Evolutionary conservation across 2,888 invertebrate genomes (phyloP).

Genomic region (Oeneis ivallda): DNA sequence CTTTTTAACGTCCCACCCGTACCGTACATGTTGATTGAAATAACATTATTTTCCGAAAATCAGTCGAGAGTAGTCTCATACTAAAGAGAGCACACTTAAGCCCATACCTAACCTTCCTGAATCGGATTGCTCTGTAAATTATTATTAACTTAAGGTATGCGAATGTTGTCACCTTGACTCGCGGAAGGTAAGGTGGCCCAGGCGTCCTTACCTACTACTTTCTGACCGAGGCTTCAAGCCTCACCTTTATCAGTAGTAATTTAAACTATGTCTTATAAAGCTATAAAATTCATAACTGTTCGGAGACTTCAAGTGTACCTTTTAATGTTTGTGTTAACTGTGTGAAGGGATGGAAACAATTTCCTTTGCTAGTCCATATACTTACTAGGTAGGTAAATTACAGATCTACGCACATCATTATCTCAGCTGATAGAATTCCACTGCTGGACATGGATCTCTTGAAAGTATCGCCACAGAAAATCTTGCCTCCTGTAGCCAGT

Average conservation of each 20-base stretch:
- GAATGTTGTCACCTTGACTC: conserved; percentile 66
- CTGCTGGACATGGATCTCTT: too few relatives aligned
- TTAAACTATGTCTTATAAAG: conserved; percentile 24
- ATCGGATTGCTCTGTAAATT: conserved; percentile 20
- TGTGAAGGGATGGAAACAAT: too few relatives aligned
- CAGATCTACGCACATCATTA: too few relatives aligned
- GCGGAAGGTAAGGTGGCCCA: conserved; percentile 62
- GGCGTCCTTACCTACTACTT: conserved; percentile 72
- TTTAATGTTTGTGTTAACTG: background rate
- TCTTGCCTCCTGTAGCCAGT: too few relatives aligned
- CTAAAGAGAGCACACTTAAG: background rate
- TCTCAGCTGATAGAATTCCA: too few relatives aligned
- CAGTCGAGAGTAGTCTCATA: too few relatives aligned
- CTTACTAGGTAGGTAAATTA: too few relatives aligned
- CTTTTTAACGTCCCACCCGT: too few relatives aligned
- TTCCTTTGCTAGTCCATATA: too few relatives aligned
- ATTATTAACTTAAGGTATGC: conserved; percentile 30
- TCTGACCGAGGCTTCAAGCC: conserved; percentile 56
- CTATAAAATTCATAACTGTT: conserved; percentile 5
- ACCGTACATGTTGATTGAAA: too few relatives aligned
- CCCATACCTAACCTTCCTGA: conserved; percentile 5
- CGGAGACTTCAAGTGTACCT: background rate
- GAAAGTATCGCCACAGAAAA: too few relatives aligned
- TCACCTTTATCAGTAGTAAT: conserved; percentile 41
- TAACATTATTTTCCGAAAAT: too few relatives aligned